A percentile compares a stretch with the other conserved stretches of the same genome.
Conservation (phyloP, 2,113 vertebrate species). For the Rhynchopsitta pachyrhyncha region DNA sequence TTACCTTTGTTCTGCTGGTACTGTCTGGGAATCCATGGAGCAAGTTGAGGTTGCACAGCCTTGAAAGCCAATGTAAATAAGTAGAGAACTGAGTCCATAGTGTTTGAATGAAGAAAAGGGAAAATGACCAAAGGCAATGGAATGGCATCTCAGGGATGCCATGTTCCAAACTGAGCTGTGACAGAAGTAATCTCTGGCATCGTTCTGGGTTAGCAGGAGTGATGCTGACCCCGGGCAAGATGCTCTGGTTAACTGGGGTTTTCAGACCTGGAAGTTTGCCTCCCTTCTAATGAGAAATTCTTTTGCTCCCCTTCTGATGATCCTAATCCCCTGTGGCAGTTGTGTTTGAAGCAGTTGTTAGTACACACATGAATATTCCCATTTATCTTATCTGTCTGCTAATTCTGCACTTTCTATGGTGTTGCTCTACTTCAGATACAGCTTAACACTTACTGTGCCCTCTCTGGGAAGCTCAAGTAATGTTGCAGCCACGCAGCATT, state of each 20-base stretch:
- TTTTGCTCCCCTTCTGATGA: neutral
- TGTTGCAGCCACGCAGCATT: rapidly evolving
- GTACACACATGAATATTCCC: rapidly evolving
- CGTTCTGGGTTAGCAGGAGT: neutral
- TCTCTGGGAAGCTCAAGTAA: neutral
- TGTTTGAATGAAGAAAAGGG: neutral
- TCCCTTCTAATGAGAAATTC: neutral
- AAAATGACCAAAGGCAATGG: neutral
- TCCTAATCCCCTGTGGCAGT: rapidly evolving
- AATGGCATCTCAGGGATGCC: neutral
- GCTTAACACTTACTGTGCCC: rapidly evolving
- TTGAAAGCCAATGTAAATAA: neutral
- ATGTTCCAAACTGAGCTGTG: rapidly evolving
- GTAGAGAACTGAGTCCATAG: neutral
- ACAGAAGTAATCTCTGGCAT: neutral
- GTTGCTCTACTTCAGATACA: rapidly evolving
- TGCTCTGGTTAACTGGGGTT: neutral
- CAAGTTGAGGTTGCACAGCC: neutral
- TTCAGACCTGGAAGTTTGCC: neutral
- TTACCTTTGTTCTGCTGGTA: rapidly evolving
- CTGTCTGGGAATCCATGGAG: neutral
- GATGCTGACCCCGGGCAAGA: rapidly evolving
- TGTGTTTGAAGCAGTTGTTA: neutral
- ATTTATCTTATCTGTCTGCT: neutral
- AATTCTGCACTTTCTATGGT: rapidly evolving